Conservation (phyloP, 2,888 invertebrate species). For the Geophilus truncorum region DNA sequence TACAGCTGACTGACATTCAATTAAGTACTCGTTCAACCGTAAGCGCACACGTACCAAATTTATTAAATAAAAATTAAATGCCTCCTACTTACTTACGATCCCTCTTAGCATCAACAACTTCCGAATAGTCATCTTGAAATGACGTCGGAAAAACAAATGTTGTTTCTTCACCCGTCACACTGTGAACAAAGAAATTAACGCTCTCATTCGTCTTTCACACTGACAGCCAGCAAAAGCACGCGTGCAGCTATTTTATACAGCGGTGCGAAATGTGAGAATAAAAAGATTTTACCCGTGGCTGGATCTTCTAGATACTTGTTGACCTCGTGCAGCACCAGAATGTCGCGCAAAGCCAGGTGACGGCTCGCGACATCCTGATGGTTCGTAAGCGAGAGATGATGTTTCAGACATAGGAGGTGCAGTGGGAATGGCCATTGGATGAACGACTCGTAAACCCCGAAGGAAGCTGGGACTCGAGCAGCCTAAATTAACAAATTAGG, state of each 20-base stretch:
- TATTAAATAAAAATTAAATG: not conserved
- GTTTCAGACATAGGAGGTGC: conserved; percentile 37
- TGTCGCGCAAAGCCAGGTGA: conserved; percentile 22
- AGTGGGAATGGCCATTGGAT: conserved; percentile 38
- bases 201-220: not conserved
- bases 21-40: not conserved
- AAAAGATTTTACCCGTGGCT: not conserved
- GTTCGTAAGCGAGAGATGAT: conserved; percentile 32
- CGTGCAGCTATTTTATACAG: not conserved
- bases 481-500: not conserved
- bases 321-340: conserved; percentile 27
- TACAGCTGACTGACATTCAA: not conserved
- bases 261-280: not conserved
- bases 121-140: conserved; percentile 34
- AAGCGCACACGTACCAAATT: not conserved
- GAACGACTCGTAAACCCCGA: conserved; percentile 35
- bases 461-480: conserved; percentile 32
- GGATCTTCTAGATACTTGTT: conserved; percentile 25
- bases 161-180: conserved; percentile 29
- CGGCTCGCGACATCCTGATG: not conserved
- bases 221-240: conserved; percentile 3
- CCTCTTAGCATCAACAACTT: conserved; percentile 32
- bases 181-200: conserved; percentile 25
- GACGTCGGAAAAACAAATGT: conserved; percentile 33
- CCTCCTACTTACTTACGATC: conserved; percentile 16